These are phyloP conservation scores for Steinernema khuongi DNA, from an alignment of 1,140 invertebrate genomes.

Conservation along the genomic window DNA sequence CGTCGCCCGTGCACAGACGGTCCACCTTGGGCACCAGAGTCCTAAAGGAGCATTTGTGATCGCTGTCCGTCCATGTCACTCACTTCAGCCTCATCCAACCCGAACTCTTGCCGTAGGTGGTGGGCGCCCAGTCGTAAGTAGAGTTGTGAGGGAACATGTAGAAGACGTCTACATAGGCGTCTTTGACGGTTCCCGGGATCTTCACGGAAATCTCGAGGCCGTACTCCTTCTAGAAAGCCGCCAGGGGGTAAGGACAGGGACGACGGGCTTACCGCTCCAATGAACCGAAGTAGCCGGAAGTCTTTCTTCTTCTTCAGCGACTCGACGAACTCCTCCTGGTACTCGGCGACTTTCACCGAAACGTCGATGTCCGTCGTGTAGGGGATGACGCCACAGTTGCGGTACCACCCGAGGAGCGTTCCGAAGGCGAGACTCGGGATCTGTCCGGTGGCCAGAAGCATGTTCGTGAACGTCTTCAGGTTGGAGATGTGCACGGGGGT, in stretches of 20 bases:
- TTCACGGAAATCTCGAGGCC: background rate
- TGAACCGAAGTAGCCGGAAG: background rate
- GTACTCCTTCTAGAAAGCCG: background rate
- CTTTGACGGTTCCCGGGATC: background rate
- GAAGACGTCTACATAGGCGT: background rate
- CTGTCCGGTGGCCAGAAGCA: background rate
- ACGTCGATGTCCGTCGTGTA: constrained; percentile 10
- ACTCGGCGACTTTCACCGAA: constrained; percentile 27
- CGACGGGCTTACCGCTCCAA: background rate
- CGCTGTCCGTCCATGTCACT: background rate
- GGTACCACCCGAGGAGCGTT: constrained; percentile 7
- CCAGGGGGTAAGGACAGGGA: background rate
- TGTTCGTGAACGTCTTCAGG: background rate
- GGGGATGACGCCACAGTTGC: constrained; percentile 14
- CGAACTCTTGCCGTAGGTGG: background rate
- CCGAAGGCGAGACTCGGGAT: background rate
- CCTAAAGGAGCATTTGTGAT: too few relatives aligned
- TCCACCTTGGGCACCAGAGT: too few relatives aligned
- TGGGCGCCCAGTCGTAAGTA: background rate
- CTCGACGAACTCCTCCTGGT: constrained; percentile 19
- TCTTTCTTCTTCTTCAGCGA: background rate
- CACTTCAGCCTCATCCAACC: background rate
- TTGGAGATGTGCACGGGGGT: background rate
- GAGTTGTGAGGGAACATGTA: background rate
- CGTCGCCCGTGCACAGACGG: constrained; percentile 7